Percentiles rank a stretch among this genome's conserved stretches.
phyloP scores from a whole-genome alignment of 2,113 vertebrate genomes.

The Bucco capensis region DNA sequence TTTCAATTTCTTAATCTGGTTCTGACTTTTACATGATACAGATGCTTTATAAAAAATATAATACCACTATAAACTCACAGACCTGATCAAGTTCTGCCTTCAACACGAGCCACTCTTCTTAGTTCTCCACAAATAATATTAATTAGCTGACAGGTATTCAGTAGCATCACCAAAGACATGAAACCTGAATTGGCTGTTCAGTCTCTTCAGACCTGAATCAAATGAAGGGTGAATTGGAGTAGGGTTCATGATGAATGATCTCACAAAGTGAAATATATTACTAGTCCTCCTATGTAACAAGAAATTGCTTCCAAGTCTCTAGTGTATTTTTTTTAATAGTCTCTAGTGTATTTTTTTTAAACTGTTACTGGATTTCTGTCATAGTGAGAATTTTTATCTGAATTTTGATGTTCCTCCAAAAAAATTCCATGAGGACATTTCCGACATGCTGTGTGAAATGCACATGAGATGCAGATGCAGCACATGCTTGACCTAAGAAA shows the following conservation, averaged over 20 bases:
- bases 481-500: not conserved
- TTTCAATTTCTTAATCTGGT: not conserved
- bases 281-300: not conserved
- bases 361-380: not conserved
- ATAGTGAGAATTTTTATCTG: not conserved
- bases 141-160: not conserved
- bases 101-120: not conserved
- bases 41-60: not conserved
- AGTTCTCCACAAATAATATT: not conserved
- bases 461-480: not conserved
- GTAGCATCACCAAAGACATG: not conserved
- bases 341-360: too few relatives aligned
- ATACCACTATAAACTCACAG: not conserved
- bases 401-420: not conserved
- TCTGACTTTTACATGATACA: not conserved
- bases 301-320: not conserved
- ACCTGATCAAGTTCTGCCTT: not conserved
- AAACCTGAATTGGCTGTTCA: not conserved
- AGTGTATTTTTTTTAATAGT: not conserved
- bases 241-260: not conserved
- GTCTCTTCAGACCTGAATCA: not conserved
- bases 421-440: not conserved
- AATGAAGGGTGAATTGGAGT: not conserved
- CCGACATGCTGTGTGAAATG: not conserved
- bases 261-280: not conserved